Base-by-base conservation (phyloP, 1,140 invertebrate species). In the Drosophila ogumai region DNA sequence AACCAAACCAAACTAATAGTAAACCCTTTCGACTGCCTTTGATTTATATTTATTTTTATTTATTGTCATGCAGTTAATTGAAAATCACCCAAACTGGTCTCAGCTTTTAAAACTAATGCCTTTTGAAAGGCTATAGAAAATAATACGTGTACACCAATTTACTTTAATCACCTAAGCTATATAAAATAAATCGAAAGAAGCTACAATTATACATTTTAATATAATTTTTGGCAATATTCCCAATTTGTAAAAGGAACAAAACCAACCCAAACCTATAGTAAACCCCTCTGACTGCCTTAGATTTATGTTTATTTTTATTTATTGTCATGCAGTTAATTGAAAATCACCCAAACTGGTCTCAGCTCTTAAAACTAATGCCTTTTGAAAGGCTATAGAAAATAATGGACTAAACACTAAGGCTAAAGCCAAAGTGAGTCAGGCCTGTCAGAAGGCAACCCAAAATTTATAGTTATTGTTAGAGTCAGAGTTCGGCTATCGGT, bases 401-500 rank as follows among this genome's bases (percentile, higher is more conserved):
- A 36, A 19, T 32, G 1, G 15, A 22, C 17, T 36, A 31, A 31
- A 15, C 15, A 6, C 9, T 10, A 9, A 34, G 1, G 5, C 9
- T 12, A 25, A 12, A 19, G 17, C 12, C 19, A 34, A 25, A 25
- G 22, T 28, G 31, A 32, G 32, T 66, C 28, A 43, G 32, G 52
- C 34, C 52, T 55, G 52, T 55, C 52, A 55, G 52, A 38, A 55
- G 52, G 52, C 52, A 10, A 22, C 12, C 28, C n/a, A 32, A 56
- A 54, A 71, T 71, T 69, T 46, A 69, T 57, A 32, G 49, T 72
- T 71, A 72, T 71, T 57, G 67, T 50, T 50, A 10, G 47, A 28
- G 46, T 32, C 13, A 32, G 19, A 44, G 66, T 17, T 47, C 46
- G 65, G 31, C 60, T 67, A 69, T 69, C 66, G 49, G 25, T n/a